A percentile compares a stretch with the other conserved stretches of the same genome.
phyloP scores from a whole-genome alignment of 2,113 vertebrate genomes.

The Scalopus aquaticus region DNA sequence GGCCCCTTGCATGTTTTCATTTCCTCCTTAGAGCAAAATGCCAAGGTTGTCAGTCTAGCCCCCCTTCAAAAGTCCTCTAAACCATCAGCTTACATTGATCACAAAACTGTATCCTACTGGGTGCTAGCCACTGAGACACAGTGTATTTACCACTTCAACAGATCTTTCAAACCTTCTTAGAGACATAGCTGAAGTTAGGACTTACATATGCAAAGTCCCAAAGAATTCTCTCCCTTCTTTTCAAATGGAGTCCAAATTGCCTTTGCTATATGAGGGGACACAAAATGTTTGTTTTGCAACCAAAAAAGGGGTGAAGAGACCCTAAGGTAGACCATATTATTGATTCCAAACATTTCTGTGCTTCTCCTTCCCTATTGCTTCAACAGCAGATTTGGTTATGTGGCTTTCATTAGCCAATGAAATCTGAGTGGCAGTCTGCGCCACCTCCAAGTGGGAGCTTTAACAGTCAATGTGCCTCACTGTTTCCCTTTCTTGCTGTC shows the following conservation, averaged over 20 bases:
- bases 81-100: neutral
- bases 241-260: neutral
- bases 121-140: neutral
- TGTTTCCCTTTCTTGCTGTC: neutral
- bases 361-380: neutral
- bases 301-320: neutral
- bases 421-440: neutral
- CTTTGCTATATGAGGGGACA: neutral
- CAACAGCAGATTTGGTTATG: neutral
- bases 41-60: neutral
- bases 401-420: neutral
- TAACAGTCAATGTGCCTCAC: neutral
- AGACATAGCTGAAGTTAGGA: neutral
- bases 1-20: neutral
- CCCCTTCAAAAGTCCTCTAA: constrained; percentile 16
- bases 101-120: neutral
- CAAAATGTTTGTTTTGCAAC: constrained; percentile 19
- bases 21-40: constrained; percentile 35
- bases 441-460: neutral
- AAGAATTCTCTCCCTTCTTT: constrained; percentile 24
- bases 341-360: neutral
- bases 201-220: neutral
- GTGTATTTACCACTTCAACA: neutral
- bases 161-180: neutral
- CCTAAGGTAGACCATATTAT: neutral